phyloP scores from a whole-genome alignment of 2,888 invertebrate species.

The Lydus trimaculatus region DNA sequence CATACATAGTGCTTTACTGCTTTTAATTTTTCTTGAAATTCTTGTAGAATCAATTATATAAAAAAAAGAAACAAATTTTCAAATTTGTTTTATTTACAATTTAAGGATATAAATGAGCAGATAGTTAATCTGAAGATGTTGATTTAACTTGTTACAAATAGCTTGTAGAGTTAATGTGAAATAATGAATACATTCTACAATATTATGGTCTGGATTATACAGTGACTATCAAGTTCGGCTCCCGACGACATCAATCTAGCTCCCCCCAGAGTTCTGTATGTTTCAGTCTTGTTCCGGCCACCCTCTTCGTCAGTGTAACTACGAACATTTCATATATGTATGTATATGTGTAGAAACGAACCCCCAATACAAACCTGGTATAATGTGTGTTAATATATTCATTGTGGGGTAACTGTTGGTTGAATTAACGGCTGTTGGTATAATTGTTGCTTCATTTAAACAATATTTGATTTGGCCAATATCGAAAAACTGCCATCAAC shows the following conservation, averaged over 20 bases:
- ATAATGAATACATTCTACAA: constrained; percentile 62
- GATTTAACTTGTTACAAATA: constrained; percentile 51
- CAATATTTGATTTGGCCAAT: constrained; percentile 18
- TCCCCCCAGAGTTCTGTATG: constrained; percentile 39
- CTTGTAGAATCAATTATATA: no score
- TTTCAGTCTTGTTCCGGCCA: constrained; percentile 14
- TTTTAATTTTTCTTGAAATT: neutral
- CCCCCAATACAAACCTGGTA: constrained; percentile 16
- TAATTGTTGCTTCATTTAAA: constrained; percentile 29
- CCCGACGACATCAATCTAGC: constrained; percentile 59
- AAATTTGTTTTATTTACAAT: neutral
- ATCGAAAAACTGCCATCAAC: constrained; percentile 2
- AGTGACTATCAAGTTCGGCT: constrained; percentile 61
- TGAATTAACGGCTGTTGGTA: constrained; percentile 24
- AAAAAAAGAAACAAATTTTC: neutral
- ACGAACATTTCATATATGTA: neutral
- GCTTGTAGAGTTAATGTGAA: constrained; percentile 58
- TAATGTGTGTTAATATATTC: constrained; percentile 34
- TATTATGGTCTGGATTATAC: constrained; percentile 62
- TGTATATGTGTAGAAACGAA: constrained; percentile 23
- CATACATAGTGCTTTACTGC: neutral
- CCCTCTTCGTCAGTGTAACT: constrained; percentile 24
- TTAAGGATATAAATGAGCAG: neutral
- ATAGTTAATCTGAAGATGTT: neutral
- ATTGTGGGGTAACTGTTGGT: constrained; percentile 28